phyloP scores from a whole-genome alignment of 2,797 vertebrate species.

The Tinamus major region DNA sequence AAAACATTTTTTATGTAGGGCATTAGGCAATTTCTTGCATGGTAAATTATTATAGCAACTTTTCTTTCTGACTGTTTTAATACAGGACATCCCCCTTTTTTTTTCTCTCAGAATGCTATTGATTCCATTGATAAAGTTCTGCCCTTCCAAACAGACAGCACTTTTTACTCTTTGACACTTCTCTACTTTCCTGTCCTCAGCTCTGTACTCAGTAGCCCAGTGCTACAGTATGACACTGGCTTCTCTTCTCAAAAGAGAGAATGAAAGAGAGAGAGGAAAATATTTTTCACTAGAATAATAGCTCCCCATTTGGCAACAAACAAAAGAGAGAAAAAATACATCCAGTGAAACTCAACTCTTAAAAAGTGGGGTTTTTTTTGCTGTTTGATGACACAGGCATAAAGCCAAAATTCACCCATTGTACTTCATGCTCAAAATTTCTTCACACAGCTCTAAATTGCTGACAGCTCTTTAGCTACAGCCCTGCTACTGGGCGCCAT shows the following conservation, averaged over 20 bases:
- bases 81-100: not conserved
- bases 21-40: not conserved
- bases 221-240: conserved; percentile 51
- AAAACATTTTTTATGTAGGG: not conserved
- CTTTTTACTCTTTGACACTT: conserved; percentile 49
- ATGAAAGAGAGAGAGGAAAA: conserved; percentile 27
- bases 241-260: conserved; percentile 46
- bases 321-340: conserved; percentile 57
- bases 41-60: not conserved
- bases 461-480: conserved; percentile 57
- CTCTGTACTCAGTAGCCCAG: not conserved
- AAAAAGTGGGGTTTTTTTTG: conserved; percentile 8
- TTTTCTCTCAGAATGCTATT: not conserved
- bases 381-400: conserved; percentile 69
- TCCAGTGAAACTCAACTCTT: conserved; percentile 44
- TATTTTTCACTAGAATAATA: conserved; percentile 66
- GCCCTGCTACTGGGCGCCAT: conserved; percentile 46
- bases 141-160: not conserved
- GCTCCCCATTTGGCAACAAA: conserved; percentile 72
- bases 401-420: conserved; percentile 66
- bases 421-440: conserved; percentile 60
- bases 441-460: conserved; percentile 47
- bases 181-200: conserved; percentile 39
- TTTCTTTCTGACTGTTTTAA: not conserved
- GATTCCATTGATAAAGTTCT: not conserved